Percentiles rank a stretch among this genome's conserved stretches.
Conservation (phyloP, 2,797 vertebrate genomes). For the Myripristis murdjan region DNA sequence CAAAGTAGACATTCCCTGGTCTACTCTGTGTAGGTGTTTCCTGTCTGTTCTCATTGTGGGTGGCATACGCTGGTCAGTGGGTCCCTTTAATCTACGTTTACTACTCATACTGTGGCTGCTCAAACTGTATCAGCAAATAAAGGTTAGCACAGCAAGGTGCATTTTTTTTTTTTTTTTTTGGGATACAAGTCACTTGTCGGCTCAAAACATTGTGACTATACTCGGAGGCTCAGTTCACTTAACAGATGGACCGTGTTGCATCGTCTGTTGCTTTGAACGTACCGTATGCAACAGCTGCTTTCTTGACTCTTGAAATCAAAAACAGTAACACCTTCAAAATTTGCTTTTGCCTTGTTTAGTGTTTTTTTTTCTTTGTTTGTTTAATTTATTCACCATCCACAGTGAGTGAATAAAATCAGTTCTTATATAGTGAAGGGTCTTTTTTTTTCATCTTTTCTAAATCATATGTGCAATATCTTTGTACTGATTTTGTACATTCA, state of each 20-base stretch:
- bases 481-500: slow-evolving; percentile 80
- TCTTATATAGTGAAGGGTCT: slow-evolving; percentile 64
- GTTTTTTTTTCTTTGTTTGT: slow-evolving; percentile 32
- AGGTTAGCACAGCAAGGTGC: slow-evolving; percentile 18
- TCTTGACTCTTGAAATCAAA: slow-evolving; percentile 55
- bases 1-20: slow-evolving; percentile 33
- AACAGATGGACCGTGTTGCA: slow-evolving; percentile 35
- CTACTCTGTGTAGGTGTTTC: background rate
- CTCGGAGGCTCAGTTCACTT: slow-evolving; percentile 26
- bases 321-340: slow-evolving; percentile 43
- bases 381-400: slow-evolving; percentile 55
- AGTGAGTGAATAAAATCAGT: slow-evolving; percentile 68
- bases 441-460: slow-evolving; percentile 67
- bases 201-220: slow-evolving; percentile 26
- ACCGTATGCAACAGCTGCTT: slow-evolving; percentile 70
- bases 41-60: slow-evolving; percentile 15
- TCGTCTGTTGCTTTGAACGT: slow-evolving; percentile 47
- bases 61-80: slow-evolving; percentile 17
- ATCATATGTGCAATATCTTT: slow-evolving; percentile 86
- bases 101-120: slow-evolving; percentile 46
- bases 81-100: slow-evolving; percentile 43
- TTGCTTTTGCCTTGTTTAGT: slow-evolving; percentile 69
- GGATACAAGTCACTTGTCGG: background rate
- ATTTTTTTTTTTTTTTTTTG: background rate
- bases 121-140: slow-evolving; percentile 23